phyloP scores from a whole-genome alignment of 23 tunicate genomes.

The Styela clava region DNA sequence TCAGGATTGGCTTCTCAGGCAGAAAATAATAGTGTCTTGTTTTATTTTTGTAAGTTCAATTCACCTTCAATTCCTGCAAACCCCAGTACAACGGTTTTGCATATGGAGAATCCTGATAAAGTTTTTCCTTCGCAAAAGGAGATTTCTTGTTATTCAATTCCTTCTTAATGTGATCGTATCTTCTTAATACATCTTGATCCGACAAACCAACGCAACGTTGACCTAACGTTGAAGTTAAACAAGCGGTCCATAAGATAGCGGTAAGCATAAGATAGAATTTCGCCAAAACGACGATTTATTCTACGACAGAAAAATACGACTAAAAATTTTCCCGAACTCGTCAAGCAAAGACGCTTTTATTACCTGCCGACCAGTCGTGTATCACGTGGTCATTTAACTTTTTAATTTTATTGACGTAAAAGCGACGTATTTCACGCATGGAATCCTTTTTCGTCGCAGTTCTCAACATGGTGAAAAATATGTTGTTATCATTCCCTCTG shows the following conservation, averaged over 20 bases:
- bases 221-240: constrained; percentile 21
- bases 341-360: no score
- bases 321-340: no score
- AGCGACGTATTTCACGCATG: constrained; percentile 61
- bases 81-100: constrained; percentile 70
- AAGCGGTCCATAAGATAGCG: no score
- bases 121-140: constrained; percentile 30
- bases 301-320: no score
- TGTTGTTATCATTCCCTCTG: constrained; percentile 15
- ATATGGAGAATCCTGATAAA: constrained; percentile 47
- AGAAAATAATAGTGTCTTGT: no score
- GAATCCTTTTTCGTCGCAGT: constrained; percentile 55
- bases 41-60: not conserved
- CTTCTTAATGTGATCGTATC: constrained; percentile 49
- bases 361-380: constrained; percentile 79
- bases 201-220: constrained; percentile 63
- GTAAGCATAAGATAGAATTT: no score
- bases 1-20: no score
- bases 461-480: constrained; percentile 56
- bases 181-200: constrained; percentile 39
- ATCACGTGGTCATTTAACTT: constrained; percentile 81
- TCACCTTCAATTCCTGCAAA: constrained; percentile 34
- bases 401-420: constrained; percentile 55
- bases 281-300: no score
- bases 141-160: constrained; percentile 41